These are phyloP conservation scores for Drosophila bifasciata DNA, from an alignment of 1,140 invertebrate species.

Conservation along the genomic window DNA sequence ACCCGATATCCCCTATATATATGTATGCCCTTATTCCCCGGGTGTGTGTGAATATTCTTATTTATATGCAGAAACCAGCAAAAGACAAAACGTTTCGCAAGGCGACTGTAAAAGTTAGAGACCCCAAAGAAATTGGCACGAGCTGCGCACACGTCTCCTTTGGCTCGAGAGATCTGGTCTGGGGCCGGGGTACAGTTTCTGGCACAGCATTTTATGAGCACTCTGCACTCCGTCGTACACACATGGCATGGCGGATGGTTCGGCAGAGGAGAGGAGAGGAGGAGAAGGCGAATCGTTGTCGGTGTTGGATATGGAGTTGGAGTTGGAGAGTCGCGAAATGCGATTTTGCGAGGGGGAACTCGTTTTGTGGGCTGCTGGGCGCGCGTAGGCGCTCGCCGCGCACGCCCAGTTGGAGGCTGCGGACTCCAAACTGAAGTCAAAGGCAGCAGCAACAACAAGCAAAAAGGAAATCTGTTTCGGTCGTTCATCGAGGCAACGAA, in stretches of 20 bases:
- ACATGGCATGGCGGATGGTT: conserved; percentile 50
- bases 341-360: conserved; percentile 58
- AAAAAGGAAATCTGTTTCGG: too few relatives aligned
- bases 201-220: conserved; percentile 61
- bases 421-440: too few relatives aligned
- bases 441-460: too few relatives aligned
- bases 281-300: conserved; percentile 10
- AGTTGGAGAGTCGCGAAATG: neutral
- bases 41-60: conserved; percentile 56
- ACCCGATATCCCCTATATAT: conserved; percentile 19
- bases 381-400: conserved; percentile 68
- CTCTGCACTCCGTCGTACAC: conserved; percentile 30
- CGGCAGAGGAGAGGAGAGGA: conserved; percentile 10
- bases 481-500: too few relatives aligned
- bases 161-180: conserved; percentile 24
- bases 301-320: too few relatives aligned
- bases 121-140: conserved; percentile 74
- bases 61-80: conserved; percentile 66
- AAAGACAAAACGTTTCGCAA: conserved; percentile 66
- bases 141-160: conserved; percentile 72
- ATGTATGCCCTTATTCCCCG: neutral
- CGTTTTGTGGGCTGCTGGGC: conserved; percentile 73
- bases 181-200: conserved; percentile 63
- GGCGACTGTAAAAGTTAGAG: conserved; percentile 56
- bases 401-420: conserved; percentile 44